These are phyloP conservation scores for Aethina tumida DNA, from an alignment of 1,140 invertebrate genomes.

Conservation along the genomic window DNA sequence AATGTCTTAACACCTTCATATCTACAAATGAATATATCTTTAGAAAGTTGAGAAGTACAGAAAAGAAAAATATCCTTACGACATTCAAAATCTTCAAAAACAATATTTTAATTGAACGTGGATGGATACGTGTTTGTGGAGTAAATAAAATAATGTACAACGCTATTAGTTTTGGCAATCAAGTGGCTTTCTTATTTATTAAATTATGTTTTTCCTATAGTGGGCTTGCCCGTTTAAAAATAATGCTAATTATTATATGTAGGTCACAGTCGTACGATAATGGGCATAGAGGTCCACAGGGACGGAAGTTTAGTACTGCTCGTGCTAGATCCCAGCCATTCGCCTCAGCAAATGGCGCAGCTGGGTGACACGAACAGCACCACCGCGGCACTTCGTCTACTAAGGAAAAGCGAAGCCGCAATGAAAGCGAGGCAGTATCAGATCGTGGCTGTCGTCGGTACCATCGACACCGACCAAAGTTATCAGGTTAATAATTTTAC, in stretches of 20 bases:
- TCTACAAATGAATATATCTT: too few relatives aligned
- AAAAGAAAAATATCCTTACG: not conserved
- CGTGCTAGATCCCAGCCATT: conserved; percentile 80
- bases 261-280: conserved; percentile 85
- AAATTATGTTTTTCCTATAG: not conserved
- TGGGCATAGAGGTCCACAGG: conserved; percentile 69
- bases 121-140: too few relatives aligned
- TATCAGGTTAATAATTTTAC: conserved; percentile 49
- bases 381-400: conserved; percentile 52
- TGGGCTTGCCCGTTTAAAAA: not conserved
- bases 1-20: too few relatives aligned
- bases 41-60: not conserved
- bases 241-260: conserved; percentile 17
- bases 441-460: conserved; percentile 66
- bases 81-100: not conserved
- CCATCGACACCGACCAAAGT: conserved; percentile 62
- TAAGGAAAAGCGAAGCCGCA: conserved; percentile 60
- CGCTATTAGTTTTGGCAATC: too few relatives aligned
- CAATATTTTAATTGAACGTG: too few relatives aligned
- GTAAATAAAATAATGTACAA: too few relatives aligned
- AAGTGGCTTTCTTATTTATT: not conserved
- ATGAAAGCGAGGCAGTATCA: conserved; percentile 82
- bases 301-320: conserved; percentile 64
- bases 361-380: conserved; percentile 45
- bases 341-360: conserved; percentile 63